Conservation (phyloP, 2,797 vertebrate species). For the Bradypus variegatus region DNA sequence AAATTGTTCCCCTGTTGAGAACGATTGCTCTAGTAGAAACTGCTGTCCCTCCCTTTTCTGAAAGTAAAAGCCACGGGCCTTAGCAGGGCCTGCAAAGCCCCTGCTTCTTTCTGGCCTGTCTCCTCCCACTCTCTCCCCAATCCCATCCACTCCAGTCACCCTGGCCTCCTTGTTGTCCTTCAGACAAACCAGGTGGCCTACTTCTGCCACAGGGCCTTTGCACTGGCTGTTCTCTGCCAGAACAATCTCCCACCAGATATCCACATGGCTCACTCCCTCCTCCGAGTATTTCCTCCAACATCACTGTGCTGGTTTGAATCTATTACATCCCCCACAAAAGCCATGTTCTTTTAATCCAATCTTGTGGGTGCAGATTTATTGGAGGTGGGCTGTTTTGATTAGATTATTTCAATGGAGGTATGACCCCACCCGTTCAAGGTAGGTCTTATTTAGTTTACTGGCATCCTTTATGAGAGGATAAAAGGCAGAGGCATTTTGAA, state of each 20-base stretch:
- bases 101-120: not conserved
- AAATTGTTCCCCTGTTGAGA: not conserved
- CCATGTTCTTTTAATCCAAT: too few relatives aligned
- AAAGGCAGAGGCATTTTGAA: too few relatives aligned
- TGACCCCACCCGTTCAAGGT: too few relatives aligned
- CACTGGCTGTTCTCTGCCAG: not conserved
- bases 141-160: not conserved
- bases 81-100: not conserved
- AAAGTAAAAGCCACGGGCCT: not conserved
- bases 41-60: not conserved
- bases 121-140: not conserved
- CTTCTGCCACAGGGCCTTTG: conserved; percentile 21
- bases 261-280: not conserved
- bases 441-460: too few relatives aligned
- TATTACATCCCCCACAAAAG: too few relatives aligned
- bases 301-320: too few relatives aligned
- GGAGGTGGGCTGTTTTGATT: too few relatives aligned
- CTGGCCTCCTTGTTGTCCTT: not conserved
- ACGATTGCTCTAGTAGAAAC: not conserved
- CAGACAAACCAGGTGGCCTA: not conserved
- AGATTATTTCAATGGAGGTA: too few relatives aligned
- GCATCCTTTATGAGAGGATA: too few relatives aligned
- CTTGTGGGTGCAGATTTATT: too few relatives aligned
- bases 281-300: not conserved
- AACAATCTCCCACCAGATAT: not conserved